Evolutionary conservation across 1,140 invertebrate species (phyloP).

Genomic region (Ips typographus): DNA sequence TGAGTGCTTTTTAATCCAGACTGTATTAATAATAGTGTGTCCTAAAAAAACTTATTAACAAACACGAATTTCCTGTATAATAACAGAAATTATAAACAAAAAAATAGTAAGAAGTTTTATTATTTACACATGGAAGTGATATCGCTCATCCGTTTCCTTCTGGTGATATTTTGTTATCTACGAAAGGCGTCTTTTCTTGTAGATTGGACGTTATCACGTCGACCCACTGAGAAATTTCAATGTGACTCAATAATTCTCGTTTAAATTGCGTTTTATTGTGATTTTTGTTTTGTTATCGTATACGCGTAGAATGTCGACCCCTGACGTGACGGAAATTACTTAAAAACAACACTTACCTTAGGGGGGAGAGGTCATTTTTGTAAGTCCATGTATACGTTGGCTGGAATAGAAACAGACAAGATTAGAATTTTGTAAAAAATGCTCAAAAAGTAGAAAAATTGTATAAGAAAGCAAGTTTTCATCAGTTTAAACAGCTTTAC

Average conservation of each 20-base stretch:
- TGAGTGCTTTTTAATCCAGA: too few relatives aligned
- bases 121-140: slow-evolving; percentile 6
- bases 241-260: too few relatives aligned
- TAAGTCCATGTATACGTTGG: slow-evolving; percentile 47
- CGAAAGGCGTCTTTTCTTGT: slow-evolving; percentile 23
- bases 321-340: background rate
- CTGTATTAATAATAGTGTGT: too few relatives aligned
- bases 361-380: slow-evolving; percentile 43
- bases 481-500: too few relatives aligned
- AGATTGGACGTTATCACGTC: slow-evolving; percentile 17
- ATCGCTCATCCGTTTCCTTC: slow-evolving; percentile 21
- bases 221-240: slow-evolving; percentile 5
- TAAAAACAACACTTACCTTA: slow-evolving; percentile 40
- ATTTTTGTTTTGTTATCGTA: too few relatives aligned
- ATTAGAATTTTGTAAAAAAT: too few relatives aligned
- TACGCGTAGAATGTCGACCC: slow-evolving; percentile 1
- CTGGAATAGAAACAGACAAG: slow-evolving; percentile 40
- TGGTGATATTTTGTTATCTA: slow-evolving; percentile 18
- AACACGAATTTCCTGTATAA: too few relatives aligned
- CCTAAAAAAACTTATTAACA: too few relatives aligned
- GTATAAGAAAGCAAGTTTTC: too few relatives aligned
- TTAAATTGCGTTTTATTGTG: too few relatives aligned
- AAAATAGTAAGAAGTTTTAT: slow-evolving; percentile 9
- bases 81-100: background rate
- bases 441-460: too few relatives aligned